These are phyloP conservation scores for Hystrix brachyura DNA, from an alignment of 2,113 vertebrate genomes.

Conservation along the genomic window DNA sequence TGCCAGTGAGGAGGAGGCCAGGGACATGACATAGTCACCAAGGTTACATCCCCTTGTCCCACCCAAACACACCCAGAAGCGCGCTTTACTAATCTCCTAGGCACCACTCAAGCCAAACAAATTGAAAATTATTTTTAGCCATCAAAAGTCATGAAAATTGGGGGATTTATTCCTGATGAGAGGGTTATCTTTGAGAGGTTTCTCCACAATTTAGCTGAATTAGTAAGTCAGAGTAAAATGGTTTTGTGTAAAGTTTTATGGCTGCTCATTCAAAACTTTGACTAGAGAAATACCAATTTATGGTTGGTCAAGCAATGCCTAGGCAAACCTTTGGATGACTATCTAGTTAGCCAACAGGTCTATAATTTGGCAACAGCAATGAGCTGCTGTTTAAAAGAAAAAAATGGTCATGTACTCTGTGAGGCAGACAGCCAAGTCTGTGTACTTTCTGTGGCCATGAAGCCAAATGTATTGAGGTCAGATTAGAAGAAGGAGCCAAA, in stretches of 20 bases:
- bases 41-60: no score
- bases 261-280: background rate
- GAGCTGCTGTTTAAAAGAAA: background rate
- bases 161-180: background rate
- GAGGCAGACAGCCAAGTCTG: background rate
- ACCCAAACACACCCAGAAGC: background rate
- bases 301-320: background rate
- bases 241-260: background rate
- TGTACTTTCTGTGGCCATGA: background rate
- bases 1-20: background rate
- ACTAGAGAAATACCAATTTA: slow-evolving; percentile 3
- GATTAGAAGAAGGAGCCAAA: background rate
- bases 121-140: background rate
- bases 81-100: background rate
- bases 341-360: slow-evolving; percentile 2
- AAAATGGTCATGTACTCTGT: background rate
- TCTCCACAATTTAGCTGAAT: background rate
- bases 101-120: background rate
- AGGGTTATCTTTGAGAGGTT: background rate
- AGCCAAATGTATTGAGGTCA: background rate
- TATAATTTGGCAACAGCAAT: slow-evolving; percentile 46
- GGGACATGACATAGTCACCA: background rate
- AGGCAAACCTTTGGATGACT: background rate
- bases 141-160: background rate
- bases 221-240: background rate